These are phyloP conservation scores for Latheticus oryzae DNA, from an alignment of 2,888 invertebrate genomes.

Conservation along the genomic window DNA sequence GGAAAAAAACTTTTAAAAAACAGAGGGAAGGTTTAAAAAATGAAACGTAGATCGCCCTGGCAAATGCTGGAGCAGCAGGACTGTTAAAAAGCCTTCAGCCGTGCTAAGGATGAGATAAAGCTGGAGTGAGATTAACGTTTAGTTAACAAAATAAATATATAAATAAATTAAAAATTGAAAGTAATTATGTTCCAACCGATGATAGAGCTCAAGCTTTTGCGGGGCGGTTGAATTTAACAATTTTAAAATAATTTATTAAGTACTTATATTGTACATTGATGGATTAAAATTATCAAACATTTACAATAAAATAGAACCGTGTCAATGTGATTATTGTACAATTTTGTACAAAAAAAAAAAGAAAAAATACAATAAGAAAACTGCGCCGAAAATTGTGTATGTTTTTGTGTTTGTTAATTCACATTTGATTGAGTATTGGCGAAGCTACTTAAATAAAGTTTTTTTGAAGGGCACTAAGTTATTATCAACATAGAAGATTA, in stretches of 20 bases:
- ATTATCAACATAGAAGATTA: constrained; percentile 40
- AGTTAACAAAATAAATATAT: constrained; percentile 36
- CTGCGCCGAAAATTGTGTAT: constrained; percentile 13
- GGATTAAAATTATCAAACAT: constrained; percentile 28
- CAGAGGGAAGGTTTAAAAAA: constrained; percentile 58
- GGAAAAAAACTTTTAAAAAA: constrained; percentile 39
- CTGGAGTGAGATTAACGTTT: constrained; percentile 32
- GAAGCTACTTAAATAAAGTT: constrained; percentile 34
- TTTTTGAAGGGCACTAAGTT: constrained; percentile 37
- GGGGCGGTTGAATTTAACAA: constrained; percentile 51
- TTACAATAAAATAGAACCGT: constrained; percentile 37
- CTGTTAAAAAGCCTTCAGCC: constrained; percentile 56
- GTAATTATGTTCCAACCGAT: background rate
- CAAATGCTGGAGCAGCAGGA: constrained; percentile 73
- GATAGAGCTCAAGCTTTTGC: constrained; percentile 59
- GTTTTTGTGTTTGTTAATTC: constrained; percentile 26
- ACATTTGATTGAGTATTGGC: constrained; percentile 24
- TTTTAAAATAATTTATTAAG: constrained; percentile 53
- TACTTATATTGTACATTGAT: constrained; percentile 25
- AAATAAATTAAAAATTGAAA: constrained; percentile 6
- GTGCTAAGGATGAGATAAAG: constrained; percentile 48
- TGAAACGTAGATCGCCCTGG: constrained; percentile 71
- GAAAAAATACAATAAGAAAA: constrained; percentile 14
- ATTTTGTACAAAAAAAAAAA: constrained; percentile 21
- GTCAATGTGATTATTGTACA: constrained; percentile 10